Evolutionary conservation across 2,113 vertebrate species (phyloP).

Genomic region (Propithecus coquereli): DNA sequence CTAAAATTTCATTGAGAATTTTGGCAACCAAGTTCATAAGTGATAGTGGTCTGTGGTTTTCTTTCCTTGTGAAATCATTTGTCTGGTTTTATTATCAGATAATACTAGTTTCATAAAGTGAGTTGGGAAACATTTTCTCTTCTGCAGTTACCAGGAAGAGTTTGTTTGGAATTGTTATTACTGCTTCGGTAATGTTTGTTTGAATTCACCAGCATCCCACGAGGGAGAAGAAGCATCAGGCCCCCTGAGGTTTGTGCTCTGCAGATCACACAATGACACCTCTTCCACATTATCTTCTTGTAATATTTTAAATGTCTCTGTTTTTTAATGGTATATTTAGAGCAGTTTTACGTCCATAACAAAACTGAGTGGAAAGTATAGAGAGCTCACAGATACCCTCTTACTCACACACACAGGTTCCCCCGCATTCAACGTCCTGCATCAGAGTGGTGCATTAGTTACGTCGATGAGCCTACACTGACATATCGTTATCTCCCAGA

Average conservation of each 20-base stretch:
- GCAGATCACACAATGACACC: not conserved
- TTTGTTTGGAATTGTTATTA: not conserved
- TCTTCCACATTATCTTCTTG: not conserved
- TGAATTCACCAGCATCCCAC: not conserved
- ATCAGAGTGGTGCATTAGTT: not conserved
- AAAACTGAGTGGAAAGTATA: not conserved
- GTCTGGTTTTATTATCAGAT: not conserved
- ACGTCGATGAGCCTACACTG: not conserved
- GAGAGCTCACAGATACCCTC: not conserved
- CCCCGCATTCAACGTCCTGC: not conserved
- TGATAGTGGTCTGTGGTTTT: not conserved
- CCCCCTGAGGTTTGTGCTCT: not conserved
- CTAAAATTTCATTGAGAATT: not conserved
- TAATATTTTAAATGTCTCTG: not conserved
- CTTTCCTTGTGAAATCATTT: not conserved
- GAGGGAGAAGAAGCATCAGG: not conserved
- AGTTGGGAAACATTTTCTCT: not conserved
- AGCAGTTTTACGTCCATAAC: not conserved
- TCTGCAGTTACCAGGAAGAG: not conserved
- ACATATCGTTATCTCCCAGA: not conserved
- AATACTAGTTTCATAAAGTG: not conserved
- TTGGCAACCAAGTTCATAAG: not conserved
- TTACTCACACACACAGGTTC: not conserved
- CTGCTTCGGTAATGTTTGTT: not conserved
- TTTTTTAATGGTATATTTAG: not conserved